phyloP scores from a whole-genome alignment of 2,888 invertebrate species.

The Dendrolimus houi region DNA sequence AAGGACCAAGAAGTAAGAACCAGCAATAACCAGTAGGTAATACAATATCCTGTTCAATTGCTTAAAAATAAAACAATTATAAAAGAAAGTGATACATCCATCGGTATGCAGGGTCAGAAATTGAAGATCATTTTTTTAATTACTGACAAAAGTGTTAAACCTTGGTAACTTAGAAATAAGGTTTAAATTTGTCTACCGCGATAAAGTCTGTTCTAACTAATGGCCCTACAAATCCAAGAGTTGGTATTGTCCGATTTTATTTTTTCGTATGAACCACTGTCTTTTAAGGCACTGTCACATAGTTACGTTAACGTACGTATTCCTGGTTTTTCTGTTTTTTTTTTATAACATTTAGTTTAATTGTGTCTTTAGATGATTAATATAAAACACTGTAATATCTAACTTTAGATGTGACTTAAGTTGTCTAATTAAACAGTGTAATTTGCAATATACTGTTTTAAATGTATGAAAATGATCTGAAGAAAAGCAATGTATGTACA shows the following conservation, averaged over 20 bases:
- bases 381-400: no score
- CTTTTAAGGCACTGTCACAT: constrained; percentile 11
- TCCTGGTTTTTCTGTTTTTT: no score
- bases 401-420: no score
- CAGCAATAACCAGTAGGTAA: not conserved
- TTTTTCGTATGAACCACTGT: constrained; percentile 57
- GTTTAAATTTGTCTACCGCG: constrained; percentile 17
- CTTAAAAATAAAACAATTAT: constrained; percentile 34
- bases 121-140: constrained; percentile 48
- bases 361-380: no score
- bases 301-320: no score
- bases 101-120: constrained; percentile 42
- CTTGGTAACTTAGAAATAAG: constrained; percentile 14
- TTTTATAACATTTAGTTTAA: no score
- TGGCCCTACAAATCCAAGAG: constrained; percentile 66
- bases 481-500: no score
- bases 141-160: constrained; percentile 18
- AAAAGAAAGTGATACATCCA: constrained; percentile 38
- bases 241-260: constrained; percentile 71
- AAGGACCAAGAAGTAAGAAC: no score
- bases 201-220: constrained; percentile 47
- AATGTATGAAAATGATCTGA: no score
- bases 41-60: constrained; percentile 10
- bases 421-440: no score
- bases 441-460: no score